A percentile compares a stretch with the other conserved stretches of the same genome.
These are phyloP conservation scores for Fissipunctia ypsillon DNA, from an alignment of 2,888 invertebrate genomes.

Conservation along the genomic window DNA sequence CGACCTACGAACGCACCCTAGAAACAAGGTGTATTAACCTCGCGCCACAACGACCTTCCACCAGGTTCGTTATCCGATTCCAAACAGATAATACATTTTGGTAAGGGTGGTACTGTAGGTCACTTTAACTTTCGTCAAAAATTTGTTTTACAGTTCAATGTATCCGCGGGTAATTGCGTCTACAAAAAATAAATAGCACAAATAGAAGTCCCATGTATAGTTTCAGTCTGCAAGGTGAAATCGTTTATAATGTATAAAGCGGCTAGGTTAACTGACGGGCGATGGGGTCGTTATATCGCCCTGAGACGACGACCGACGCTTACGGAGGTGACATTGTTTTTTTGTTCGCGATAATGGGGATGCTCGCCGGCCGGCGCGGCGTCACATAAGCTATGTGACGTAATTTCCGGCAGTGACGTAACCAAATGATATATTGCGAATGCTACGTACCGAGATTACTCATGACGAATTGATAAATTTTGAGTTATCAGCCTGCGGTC, in stretches of 20 bases:
- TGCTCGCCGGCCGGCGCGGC: constrained; percentile 62
- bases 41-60: constrained; percentile 78
- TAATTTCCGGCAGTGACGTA: constrained; percentile 70
- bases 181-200: constrained; percentile 37
- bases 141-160: constrained; percentile 46
- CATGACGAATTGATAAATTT: constrained; percentile 61
- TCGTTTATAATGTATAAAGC: constrained; percentile 52
- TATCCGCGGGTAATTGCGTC: constrained; percentile 28
- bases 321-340: constrained; percentile 78
- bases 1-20: constrained; percentile 79
- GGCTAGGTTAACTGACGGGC: constrained; percentile 70
- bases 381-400: constrained; percentile 66
- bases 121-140: constrained; percentile 57
- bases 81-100: constrained; percentile 75
- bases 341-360: constrained; percentile 71
- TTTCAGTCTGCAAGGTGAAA: constrained; percentile 53
- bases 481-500: constrained; percentile 30
- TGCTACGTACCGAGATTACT: constrained; percentile 60
- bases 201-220: constrained; percentile 42
- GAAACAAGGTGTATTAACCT: constrained; percentile 84
- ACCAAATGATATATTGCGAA: constrained; percentile 54
- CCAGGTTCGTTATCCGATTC: constrained; percentile 79
- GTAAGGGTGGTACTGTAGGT: constrained; percentile 65
- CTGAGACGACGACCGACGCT: constrained; percentile 65
- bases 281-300: constrained; percentile 74